Conservation (phyloP, 2,113 vertebrate species). For the Pedionomus torquatus region DNA sequence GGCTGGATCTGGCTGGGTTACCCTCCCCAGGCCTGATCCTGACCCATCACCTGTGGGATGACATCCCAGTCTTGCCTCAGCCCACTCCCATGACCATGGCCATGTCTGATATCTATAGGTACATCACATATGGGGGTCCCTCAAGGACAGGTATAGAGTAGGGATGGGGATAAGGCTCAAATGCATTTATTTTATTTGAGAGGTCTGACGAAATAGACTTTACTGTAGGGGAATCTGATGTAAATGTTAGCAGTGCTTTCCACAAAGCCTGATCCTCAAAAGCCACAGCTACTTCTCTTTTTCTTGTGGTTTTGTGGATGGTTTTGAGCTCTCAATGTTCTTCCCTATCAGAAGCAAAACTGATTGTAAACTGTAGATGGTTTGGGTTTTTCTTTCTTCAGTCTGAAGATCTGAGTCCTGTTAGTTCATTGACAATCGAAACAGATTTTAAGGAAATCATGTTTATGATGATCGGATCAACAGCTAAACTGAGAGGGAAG, state of each 20-base stretch:
- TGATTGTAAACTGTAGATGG: neutral
- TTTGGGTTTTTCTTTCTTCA: neutral
- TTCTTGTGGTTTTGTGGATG: neutral
- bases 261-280: neutral
- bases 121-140: fast-evolving
- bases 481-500: neutral
- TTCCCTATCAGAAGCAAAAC: neutral
- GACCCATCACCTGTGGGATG: neutral
- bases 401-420: fast-evolving
- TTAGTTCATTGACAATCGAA: fast-evolving
- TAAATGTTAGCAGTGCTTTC: neutral
- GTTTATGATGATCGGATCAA: neutral
- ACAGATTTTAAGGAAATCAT: neutral
- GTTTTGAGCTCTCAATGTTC: neutral
- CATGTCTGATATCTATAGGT: neutral
- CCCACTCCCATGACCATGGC: no score
- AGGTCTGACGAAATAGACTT: neutral
- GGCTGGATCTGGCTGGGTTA: neutral
- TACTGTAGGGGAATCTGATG: neutral
- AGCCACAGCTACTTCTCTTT: neutral
- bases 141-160: neutral
- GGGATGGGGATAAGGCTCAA: neutral
- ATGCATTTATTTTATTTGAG: neutral
- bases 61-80: neutral
- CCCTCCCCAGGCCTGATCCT: neutral